Evolutionary conservation across 2,797 vertebrate genomes (phyloP), one percentile per base, ranked within the genome.

Genomic region (Falco naumanni): DNA sequence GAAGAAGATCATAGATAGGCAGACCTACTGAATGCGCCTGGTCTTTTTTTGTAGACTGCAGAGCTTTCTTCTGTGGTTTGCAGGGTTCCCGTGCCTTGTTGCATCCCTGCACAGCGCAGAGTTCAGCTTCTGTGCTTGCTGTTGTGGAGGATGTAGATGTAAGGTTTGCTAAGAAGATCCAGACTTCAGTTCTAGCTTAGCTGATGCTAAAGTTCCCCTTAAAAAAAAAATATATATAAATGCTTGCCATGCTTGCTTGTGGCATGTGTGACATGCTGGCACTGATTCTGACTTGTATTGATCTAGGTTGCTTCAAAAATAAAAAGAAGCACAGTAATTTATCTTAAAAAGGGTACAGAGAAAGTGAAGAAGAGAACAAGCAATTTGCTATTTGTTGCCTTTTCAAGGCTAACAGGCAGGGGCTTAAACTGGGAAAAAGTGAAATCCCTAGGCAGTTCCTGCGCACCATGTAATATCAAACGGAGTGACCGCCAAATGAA

Each of bases 1-100:
- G 88, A 85, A 45, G 77, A 92, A 90, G 91, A 74, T 95, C 22
- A 39, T 15, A 95, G 81, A 76, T 81, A 91, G 65, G 39, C 28
- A 48, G 75, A 63, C 54, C 71, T 90, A n/a, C 72, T 88, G 90
- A 65, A 20, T 87, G 61, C 0, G 5, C 68, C 63, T 69, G 65
- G 45, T 33, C 64, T 64, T 51, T 84, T 93, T 61, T 56, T 60
- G 56, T 61, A 93, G 84, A 51, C 50, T 94, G 19, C 41, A 75
- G 68, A 83, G 43, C 63, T 81, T 94, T 89, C 13, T 26, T 9
- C 26, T 47, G 16, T n/a, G 60, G 25, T 92, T 90, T 90, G 16
- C 87, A 75, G 65, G 28, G 12, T 70, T 94, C 68, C 54, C 47
- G 76, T 94, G 63, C 53, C n/a, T 25, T 72, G 31, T 74, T 82